These are phyloP conservation scores for Brachyrhaphis roseni DNA, from an alignment of 2,797 vertebrate species.

Conservation along the genomic window DNA sequence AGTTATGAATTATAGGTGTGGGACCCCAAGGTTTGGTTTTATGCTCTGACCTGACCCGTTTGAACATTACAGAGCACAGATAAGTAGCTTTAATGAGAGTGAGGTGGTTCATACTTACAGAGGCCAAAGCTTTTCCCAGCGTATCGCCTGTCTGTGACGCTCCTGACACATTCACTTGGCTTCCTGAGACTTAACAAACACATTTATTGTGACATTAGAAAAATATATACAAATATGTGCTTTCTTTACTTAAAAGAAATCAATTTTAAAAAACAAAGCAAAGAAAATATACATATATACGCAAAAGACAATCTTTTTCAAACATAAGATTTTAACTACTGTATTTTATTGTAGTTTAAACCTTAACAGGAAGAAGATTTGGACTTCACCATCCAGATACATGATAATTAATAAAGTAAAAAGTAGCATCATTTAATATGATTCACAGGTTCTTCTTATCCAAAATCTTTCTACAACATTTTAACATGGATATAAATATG, in stretches of 20 bases:
- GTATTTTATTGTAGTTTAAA: too few relatives aligned
- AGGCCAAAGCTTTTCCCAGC: slow-evolving; percentile 94
- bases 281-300: neutral
- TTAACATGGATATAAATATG: too few relatives aligned
- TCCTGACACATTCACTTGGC: slow-evolving; percentile 86
- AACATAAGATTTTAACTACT: too few relatives aligned
- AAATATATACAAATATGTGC: too few relatives aligned
- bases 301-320: too few relatives aligned
- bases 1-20: slow-evolving; percentile 40
- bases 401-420: too few relatives aligned
- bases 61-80: slow-evolving; percentile 44
- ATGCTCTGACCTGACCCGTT: slow-evolving; percentile 45
- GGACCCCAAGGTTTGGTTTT: slow-evolving; percentile 32
- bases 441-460: too few relatives aligned
- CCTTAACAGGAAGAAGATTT: too few relatives aligned
- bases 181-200: slow-evolving; percentile 76
- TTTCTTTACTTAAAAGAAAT: neutral
- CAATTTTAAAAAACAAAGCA: neutral
- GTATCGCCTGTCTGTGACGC: slow-evolving; percentile 94
- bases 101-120: slow-evolving; percentile 86
- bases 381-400: too few relatives aligned
- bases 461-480: too few relatives aligned
- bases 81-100: slow-evolving; percentile 51
- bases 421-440: too few relatives aligned
- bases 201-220: neutral